Conservation (phyloP, 2,888 invertebrate genomes). For the Griposia aprilina region DNA sequence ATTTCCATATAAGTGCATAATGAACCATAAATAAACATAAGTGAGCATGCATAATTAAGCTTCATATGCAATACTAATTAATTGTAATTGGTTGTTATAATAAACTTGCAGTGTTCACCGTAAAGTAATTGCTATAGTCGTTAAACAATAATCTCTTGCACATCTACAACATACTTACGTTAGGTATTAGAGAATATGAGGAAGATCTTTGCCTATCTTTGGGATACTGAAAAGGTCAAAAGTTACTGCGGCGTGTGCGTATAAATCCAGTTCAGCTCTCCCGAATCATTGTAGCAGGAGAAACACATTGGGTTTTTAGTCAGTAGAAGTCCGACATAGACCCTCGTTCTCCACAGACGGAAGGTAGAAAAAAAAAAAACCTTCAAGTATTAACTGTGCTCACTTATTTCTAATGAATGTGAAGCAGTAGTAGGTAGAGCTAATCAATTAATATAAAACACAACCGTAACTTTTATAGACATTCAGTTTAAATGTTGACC, state of each 20-base stretch:
- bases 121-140: background rate
- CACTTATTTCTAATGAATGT: background rate
- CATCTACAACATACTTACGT: background rate
- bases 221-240: background rate
- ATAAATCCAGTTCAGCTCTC: background rate
- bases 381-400: too few relatives aligned
- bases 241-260: too few relatives aligned
- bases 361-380: too few relatives aligned
- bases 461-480: background rate
- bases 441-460: background rate
- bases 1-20: constrained; percentile 26
- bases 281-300: background rate
- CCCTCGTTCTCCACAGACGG: too few relatives aligned
- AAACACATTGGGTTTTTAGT: background rate
- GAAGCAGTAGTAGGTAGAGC: background rate
- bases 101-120: background rate
- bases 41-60: constrained; percentile 32
- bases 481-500: background rate
- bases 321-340: background rate
- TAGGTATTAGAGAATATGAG: background rate
- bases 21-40: constrained; percentile 43
- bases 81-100: constrained; percentile 13
- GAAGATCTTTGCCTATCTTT: background rate
- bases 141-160: constrained; percentile 5
- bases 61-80: constrained; percentile 31